Evolutionary conservation across 2,113 vertebrate genomes (phyloP).

Genomic region (Labeo rohita): DNA sequence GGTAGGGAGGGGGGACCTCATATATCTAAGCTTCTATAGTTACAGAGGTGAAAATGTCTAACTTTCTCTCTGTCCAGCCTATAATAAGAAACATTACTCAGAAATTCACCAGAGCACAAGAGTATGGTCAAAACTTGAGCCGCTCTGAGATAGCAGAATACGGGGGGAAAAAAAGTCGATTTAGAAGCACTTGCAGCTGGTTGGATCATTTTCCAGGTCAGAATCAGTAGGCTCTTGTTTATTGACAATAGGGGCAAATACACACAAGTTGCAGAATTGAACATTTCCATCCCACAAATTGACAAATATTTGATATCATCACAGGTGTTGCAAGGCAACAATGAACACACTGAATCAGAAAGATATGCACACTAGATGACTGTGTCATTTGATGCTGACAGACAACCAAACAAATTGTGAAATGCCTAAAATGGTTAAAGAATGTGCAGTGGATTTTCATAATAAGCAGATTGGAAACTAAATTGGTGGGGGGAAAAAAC

Average conservation of each 20-base stretch:
- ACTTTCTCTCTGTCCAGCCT: background rate
- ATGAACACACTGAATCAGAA: background rate
- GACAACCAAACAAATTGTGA: background rate
- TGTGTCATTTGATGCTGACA: background rate
- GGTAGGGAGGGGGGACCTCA: background rate
- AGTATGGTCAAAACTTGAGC: conserved; percentile 2
- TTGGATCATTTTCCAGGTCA: background rate
- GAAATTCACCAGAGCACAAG: conserved; percentile 7
- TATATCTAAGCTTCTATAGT: background rate
- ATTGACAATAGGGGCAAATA: background rate
- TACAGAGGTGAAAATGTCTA: background rate
- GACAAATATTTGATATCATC: conserved; percentile 23
- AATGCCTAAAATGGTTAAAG: background rate
- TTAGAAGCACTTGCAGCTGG: background rate
- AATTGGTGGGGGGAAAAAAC: background rate
- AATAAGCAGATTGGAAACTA: background rate
- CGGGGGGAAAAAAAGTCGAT: background rate
- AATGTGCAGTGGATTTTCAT: background rate
- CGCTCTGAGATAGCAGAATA: background rate
- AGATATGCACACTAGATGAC: background rate
- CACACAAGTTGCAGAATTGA: background rate
- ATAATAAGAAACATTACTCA: conserved; percentile 41
- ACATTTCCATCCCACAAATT: background rate
- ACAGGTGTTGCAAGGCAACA: background rate
- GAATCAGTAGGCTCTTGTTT: conserved; percentile 11